A percentile compares a stretch with the other conserved stretches of the same genome.
Evolutionary conservation across 2,888 invertebrate species (phyloP).

Genomic region (Nineta flava): DNA sequence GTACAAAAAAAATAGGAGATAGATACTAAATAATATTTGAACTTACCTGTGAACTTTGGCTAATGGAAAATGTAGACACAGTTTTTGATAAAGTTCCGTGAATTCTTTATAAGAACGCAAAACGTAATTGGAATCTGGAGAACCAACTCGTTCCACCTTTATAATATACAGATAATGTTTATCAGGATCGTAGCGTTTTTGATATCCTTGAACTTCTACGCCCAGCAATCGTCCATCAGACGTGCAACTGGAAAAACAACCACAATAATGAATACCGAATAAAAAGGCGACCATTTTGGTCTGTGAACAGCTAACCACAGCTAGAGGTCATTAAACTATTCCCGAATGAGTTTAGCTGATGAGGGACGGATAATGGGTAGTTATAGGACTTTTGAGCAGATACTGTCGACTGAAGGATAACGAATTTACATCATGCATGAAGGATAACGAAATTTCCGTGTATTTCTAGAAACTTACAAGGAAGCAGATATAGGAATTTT

Average conservation of each 20-base stretch:
- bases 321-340: slow-evolving; percentile 7
- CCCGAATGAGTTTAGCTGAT: too few species aligned
- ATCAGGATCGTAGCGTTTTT: slow-evolving; percentile 92
- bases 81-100: slow-evolving; percentile 87
- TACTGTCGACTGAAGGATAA: too few species aligned
- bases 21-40: background rate
- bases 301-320: background rate
- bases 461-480: too few species aligned
- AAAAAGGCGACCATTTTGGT: background rate
- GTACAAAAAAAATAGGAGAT: too few species aligned
- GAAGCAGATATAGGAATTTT: too few species aligned
- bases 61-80: slow-evolving; percentile 80
- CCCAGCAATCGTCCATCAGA: slow-evolving; percentile 78
- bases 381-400: too few species aligned
- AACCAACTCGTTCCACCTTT: slow-evolving; percentile 66
- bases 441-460: too few species aligned
- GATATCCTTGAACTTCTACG: slow-evolving; percentile 75
- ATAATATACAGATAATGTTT: slow-evolving; percentile 93
- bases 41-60: slow-evolving; percentile 77
- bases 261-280: slow-evolving; percentile 9
- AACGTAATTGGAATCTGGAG: slow-evolving; percentile 73
- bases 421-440: too few species aligned
- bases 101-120: slow-evolving; percentile 95
- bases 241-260: slow-evolving; percentile 43
- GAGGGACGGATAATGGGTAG: too few species aligned